A percentile compares a stretch with the other conserved stretches of the same genome.
Evolutionary conservation across 2,888 invertebrate species (phyloP).

Genomic region (Microchrysa polita): DNA sequence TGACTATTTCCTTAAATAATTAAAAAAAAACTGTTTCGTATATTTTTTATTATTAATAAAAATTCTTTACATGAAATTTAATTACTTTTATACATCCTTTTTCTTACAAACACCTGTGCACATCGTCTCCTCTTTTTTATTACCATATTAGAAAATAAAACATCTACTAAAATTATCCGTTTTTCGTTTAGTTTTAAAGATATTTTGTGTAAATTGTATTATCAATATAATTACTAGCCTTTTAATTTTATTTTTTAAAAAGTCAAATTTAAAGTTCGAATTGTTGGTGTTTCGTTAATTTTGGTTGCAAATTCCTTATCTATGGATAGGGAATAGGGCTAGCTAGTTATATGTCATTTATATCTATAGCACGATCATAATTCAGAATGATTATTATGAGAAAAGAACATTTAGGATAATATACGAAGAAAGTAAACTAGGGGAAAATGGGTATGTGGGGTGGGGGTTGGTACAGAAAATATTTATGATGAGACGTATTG

Average conservation of each 20-base stretch:
- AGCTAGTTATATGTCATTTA: too few relatives aligned
- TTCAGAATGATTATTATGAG: background rate
- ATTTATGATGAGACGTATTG: background rate
- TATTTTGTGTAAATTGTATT: slow-evolving; percentile 32
- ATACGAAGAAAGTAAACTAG: background rate
- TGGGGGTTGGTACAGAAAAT: background rate
- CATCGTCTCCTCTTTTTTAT: background rate
- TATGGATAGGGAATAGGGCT: too few relatives aligned
- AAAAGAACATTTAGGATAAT: background rate
- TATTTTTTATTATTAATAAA: slow-evolving; percentile 33
- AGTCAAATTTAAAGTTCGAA: slow-evolving; percentile 7
- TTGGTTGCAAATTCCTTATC: too few relatives aligned
- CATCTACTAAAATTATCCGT: background rate
- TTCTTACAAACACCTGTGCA: background rate
- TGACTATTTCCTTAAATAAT: too few relatives aligned
- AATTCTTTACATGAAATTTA: slow-evolving; percentile 26
- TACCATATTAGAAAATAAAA: too few relatives aligned
- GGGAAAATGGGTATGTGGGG: background rate
- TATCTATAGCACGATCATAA: background rate
- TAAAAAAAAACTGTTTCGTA: too few relatives aligned
- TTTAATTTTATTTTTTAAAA: background rate
- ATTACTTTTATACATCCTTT: background rate
- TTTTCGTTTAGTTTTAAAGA: background rate
- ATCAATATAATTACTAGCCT: slow-evolving; percentile 43
- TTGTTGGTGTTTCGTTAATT: too few relatives aligned